These are phyloP conservation scores for Corythoichthys intestinalis DNA, from an alignment of 2,113 vertebrate species.

Conservation along the genomic window DNA sequence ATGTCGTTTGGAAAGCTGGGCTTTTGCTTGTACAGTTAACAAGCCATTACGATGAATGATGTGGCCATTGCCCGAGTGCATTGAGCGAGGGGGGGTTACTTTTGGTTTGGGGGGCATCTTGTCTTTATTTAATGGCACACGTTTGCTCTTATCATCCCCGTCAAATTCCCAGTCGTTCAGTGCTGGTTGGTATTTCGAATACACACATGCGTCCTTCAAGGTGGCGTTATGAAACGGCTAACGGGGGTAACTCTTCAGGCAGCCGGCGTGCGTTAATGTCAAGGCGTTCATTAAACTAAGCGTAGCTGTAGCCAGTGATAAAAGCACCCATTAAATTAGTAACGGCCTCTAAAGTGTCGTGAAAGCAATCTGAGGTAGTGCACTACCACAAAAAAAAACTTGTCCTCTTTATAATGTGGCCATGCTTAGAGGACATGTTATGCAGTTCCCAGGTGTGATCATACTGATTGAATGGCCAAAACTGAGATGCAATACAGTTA, in stretches of 20 bases:
- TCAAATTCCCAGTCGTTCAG: slow-evolving; percentile 6
- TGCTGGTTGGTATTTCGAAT: slow-evolving; percentile 1
- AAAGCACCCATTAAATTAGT: slow-evolving; percentile 46
- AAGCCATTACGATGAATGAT: slow-evolving; percentile 93
- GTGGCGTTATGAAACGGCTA: slow-evolving; percentile 29
- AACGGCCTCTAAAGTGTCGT: slow-evolving; percentile 37
- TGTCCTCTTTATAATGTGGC: not conserved
- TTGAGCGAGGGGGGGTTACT: slow-evolving; percentile 67
- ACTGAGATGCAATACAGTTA: no score
- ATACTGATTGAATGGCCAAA: slow-evolving; percentile 4
- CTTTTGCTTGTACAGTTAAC: slow-evolving; percentile 89
- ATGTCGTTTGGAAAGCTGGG: slow-evolving; percentile 85
- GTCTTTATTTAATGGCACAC: slow-evolving; percentile 37
- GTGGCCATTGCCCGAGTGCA: slow-evolving; percentile 70
- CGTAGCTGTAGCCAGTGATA: slow-evolving; percentile 45
- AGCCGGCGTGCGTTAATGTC: slow-evolving; percentile 41
- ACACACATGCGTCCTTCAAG: slow-evolving; percentile 41
- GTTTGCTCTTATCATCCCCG: slow-evolving; percentile 44
- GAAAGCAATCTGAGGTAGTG: slow-evolving; percentile 20
- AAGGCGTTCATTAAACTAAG: slow-evolving; percentile 55
- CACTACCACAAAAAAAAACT: slow-evolving; percentile 18
- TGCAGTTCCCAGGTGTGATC: not conserved
- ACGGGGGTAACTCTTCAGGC: slow-evolving; percentile 14
- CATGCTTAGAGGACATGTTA: not conserved
- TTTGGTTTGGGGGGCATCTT: slow-evolving; percentile 65